Evolutionary conservation across 2,797 vertebrate species (phyloP).

Genomic region (Crenuchus spilurus): DNA sequence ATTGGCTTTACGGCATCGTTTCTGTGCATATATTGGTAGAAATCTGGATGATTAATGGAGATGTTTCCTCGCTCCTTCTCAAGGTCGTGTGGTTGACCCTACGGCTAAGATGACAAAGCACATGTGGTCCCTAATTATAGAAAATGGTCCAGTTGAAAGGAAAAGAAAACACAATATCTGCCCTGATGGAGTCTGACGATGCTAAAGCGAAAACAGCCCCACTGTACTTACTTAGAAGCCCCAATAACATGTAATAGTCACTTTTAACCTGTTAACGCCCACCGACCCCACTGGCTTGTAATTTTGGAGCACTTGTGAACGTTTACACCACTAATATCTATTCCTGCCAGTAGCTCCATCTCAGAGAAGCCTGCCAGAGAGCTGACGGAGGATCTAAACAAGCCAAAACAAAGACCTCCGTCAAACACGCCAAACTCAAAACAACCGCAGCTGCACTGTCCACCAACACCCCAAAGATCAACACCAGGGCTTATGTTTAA

Average conservation of each 20-base stretch:
- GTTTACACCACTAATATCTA: constrained; percentile 52
- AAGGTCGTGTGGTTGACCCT: constrained; percentile 45
- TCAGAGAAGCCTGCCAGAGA: constrained; percentile 56
- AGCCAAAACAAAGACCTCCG: constrained; percentile 47
- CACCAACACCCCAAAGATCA: too few species aligned
- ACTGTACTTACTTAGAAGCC: constrained; percentile 37
- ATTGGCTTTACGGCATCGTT: constrained; percentile 12
- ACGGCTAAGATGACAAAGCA: constrained; percentile 41
- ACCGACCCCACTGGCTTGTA: constrained; percentile 44
- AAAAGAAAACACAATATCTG: constrained; percentile 49
- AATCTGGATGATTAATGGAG: constrained; percentile 20
- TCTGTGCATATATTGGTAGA: constrained; percentile 11
- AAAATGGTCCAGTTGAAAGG: constrained; percentile 52
- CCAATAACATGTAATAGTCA: constrained; percentile 40
- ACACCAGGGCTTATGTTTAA: too few species aligned
- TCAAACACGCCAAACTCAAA: constrained; percentile 54
- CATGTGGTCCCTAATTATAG: constrained; percentile 53
- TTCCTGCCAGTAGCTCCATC: constrained; percentile 55
- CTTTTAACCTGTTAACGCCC: constrained; percentile 42
- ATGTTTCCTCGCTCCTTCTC: constrained; percentile 29
- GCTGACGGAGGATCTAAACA: constrained; percentile 57
- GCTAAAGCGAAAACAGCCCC: constrained; percentile 49
- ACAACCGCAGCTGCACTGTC: constrained; percentile 44
- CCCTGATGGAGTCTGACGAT: constrained; percentile 43
- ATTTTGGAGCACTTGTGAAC: constrained; percentile 52